Base-by-base conservation (phyloP, 1,140 invertebrate genomes). In the Lasioglossum baleicum region DNA sequence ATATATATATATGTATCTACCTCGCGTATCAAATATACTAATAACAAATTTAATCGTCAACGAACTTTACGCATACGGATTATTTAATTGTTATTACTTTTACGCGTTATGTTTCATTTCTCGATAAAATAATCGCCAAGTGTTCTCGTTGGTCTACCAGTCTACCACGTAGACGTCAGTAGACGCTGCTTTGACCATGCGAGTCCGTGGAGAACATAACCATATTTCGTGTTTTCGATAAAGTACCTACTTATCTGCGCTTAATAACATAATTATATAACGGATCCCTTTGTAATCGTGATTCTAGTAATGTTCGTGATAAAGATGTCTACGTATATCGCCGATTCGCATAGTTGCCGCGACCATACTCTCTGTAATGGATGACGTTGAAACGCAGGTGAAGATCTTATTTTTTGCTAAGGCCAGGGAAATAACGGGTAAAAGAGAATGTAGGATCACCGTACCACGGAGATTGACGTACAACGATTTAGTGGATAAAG, bases 381-480 rank as follows among this genome's bases (percentile, higher is more conserved):
- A 71, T 72, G 15, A 65, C 15, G 51, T 15, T 7, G 53, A 85
- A 42, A 72, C 86, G 31, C 65, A 91, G 66, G 94, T 97, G 64
- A 96, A 95, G 91, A 85, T 98, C 64, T 91, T 98, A 83, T 98
- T 98, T 93, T 98, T 98, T 93, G 97, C 97, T 17, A 96, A 96
- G 94, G 96, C 97, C 72, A 95, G 96, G 89, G 97, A 98, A 91
- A 90, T 98, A 76, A 94, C 95, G 76, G 96, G 96, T 73, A 90
- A 93, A 51, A 93, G 92, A 63, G 94, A 96, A 85, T 91, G 93
- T 35, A 90, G 84, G 22, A 89, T 96, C 81, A 72, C 79, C 42
- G 78, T 97, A 22, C 89, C 93, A 3, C 83, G 90, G 31, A 90
- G 90, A 82, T 90, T 95, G 69, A 91, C 93, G 35, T 94, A 94